phyloP scores from a whole-genome alignment of 92 coral and sea anemone species.

The Pocillopora grandis region DNA sequence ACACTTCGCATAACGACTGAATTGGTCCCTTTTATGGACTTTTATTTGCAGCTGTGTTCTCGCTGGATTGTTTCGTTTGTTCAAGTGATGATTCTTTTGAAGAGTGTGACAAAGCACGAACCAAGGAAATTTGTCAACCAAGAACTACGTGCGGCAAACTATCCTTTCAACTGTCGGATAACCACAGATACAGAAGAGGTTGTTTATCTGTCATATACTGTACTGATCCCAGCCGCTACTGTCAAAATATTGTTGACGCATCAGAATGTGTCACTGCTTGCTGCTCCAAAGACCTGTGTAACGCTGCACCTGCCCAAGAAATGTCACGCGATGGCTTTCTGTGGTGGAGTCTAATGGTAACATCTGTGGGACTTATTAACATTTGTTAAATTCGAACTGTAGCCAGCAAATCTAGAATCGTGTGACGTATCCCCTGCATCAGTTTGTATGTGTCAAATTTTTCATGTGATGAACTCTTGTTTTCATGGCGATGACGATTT shows the following conservation, averaged over 20 bases:
- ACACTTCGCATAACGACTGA: background rate
- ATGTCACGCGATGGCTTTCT: slow-evolving; percentile 13
- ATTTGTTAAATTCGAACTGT: background rate
- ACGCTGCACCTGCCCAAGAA: slow-evolving; percentile 1
- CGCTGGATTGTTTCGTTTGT: slow-evolving; percentile 29
- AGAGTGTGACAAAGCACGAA: slow-evolving; percentile 6
- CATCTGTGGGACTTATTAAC: background rate
- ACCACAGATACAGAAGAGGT: slow-evolving; percentile 48
- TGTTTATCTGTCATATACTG: slow-evolving; percentile 62
- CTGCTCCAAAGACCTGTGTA: slow-evolving; percentile 30
- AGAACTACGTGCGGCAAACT: slow-evolving; percentile 45
- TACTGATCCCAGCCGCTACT: slow-evolving; percentile 49
- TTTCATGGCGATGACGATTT: no score
- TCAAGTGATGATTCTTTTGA: slow-evolving; percentile 32
- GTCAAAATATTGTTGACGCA: slow-evolving; percentile 32
- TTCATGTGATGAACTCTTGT: no score
- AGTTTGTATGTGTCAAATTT: no score
- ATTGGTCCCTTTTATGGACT: background rate
- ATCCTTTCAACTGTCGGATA: slow-evolving; percentile 35
- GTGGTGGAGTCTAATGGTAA: background rate
- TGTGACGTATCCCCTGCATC: no score
- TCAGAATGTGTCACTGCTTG: slow-evolving; percentile 9
- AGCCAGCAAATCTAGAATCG: no score
- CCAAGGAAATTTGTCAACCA: slow-evolving; percentile 25
- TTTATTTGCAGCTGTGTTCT: slow-evolving; percentile 18